phyloP scores from a whole-genome alignment of 2,888 invertebrate genomes.

The Volucella inflata region DNA sequence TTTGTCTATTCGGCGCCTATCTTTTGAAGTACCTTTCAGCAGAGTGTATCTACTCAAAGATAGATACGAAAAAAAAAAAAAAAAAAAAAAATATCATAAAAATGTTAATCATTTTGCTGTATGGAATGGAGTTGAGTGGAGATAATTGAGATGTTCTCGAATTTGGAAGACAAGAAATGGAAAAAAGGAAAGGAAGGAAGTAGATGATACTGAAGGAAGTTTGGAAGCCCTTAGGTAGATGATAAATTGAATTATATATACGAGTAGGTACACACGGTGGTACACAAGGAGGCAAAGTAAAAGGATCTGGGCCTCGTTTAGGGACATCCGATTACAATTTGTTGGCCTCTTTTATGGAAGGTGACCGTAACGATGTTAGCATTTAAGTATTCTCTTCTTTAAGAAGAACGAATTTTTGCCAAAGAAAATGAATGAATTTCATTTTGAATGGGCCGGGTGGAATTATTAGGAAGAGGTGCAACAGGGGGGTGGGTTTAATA shows the following conservation, averaged over 20 bases:
- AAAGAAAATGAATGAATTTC: constrained; percentile 31
- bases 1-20: constrained; percentile 19
- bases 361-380: constrained; percentile 27
- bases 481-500: constrained; percentile 6
- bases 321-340: constrained; percentile 73
- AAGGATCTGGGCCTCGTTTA: constrained; percentile 62
- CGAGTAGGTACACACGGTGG: constrained; percentile 44
- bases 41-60: constrained; percentile 3
- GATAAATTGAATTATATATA: constrained; percentile 69
- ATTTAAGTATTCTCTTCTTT: constrained; percentile 2
- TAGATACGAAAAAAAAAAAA: too few relatives aligned
- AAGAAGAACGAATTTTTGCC: neutral
- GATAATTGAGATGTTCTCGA: constrained; percentile 69
- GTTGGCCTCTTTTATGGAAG: constrained; percentile 38
- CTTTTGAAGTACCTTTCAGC: constrained; percentile 47
- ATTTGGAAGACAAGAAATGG: constrained; percentile 27
- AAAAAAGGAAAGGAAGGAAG: constrained; percentile 23
- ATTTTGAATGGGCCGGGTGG: constrained; percentile 11
- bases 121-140: neutral
- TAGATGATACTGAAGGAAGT: constrained; percentile 27
- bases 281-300: constrained; percentile 29
- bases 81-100: constrained; percentile 52
- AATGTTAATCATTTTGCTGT: constrained; percentile 66
- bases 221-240: constrained; percentile 37
- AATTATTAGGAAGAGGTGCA: neutral